These are phyloP conservation scores for Australoheros facetus DNA, from an alignment of 2,797 vertebrate genomes.

Conservation along the genomic window DNA sequence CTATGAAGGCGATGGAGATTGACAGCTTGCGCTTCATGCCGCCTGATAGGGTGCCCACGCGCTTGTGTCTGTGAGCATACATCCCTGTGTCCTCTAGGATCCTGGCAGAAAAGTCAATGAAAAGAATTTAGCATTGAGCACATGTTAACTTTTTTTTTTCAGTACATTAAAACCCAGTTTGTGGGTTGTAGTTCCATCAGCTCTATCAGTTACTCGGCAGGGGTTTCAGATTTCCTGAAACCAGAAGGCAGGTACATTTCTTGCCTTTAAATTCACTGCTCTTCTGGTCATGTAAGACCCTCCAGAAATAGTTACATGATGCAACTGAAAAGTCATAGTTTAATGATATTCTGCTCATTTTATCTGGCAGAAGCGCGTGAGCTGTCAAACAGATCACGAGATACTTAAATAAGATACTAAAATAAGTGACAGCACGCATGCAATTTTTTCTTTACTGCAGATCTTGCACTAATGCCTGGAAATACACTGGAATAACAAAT, in stretches of 20 bases:
- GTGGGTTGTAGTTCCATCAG: slow-evolving; percentile 28
- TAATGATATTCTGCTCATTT: slow-evolving; percentile 27
- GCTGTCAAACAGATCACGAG: background rate
- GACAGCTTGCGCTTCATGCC: slow-evolving; percentile 98
- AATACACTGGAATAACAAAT: slow-evolving; percentile 14
- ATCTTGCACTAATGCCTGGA: background rate
- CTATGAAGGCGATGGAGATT: slow-evolving; percentile 97
- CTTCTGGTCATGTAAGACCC: slow-evolving; percentile 21
- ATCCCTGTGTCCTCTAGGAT: slow-evolving; percentile 92
- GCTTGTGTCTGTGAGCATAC: slow-evolving; percentile 93
- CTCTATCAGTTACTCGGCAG: slow-evolving; percentile 43
- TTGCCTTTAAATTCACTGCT: slow-evolving; percentile 33
- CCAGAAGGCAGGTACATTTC: slow-evolving; percentile 16
- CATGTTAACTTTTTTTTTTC: slow-evolving; percentile 34
- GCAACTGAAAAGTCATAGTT: slow-evolving; percentile 22
- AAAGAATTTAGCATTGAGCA: slow-evolving; percentile 43
- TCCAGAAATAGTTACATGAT: slow-evolving; percentile 45
- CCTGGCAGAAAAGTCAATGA: slow-evolving; percentile 71
- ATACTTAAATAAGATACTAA: background rate
- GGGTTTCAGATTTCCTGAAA: slow-evolving; percentile 22
- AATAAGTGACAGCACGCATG: background rate
- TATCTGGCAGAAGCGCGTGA: background rate
- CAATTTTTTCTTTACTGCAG: slow-evolving; percentile 3
- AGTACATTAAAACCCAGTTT: slow-evolving; percentile 27
- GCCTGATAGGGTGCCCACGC: slow-evolving; percentile 90